phyloP scores from a whole-genome alignment of 2,797 vertebrate species.

The Bryconaethiops microstoma region DNA sequence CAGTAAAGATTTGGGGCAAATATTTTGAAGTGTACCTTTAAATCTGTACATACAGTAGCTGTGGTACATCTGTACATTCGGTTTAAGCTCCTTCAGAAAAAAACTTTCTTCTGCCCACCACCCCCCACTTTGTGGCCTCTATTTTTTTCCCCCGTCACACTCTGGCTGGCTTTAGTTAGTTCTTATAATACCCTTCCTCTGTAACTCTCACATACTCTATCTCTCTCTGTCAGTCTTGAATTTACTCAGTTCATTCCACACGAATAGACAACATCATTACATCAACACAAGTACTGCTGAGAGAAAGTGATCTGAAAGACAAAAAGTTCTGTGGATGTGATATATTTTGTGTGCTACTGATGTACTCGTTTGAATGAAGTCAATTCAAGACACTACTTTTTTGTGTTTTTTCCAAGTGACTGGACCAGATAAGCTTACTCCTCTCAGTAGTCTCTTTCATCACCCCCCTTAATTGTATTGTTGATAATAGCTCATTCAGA shows the following conservation, averaged over 20 bases:
- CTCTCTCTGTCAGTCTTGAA: neutral
- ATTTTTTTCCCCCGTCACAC: neutral
- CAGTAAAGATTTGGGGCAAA: too few relatives aligned
- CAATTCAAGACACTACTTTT: neutral
- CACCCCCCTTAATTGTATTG: neutral
- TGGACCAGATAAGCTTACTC: neutral
- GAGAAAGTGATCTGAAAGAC: neutral
- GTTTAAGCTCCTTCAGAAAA: too few relatives aligned
- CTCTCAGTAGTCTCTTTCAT: neutral
- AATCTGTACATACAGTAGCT: too few relatives aligned
- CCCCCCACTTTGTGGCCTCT: neutral
- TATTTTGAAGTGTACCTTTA: too few relatives aligned
- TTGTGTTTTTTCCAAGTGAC: neutral
- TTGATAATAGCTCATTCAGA: slow-evolving; percentile 3
- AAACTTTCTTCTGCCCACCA: neutral
- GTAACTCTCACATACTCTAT: slow-evolving; percentile 4
- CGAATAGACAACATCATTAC: neutral
- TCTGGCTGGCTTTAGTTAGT: neutral
- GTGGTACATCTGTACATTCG: too few relatives aligned
- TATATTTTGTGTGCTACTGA: neutral
- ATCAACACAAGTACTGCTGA: neutral
- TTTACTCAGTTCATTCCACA: neutral
- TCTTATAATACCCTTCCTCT: neutral
- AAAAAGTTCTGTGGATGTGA: neutral
- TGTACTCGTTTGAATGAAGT: too few relatives aligned